A percentile compares a stretch with the other conserved stretches of the same genome.
phyloP scores from a whole-genome alignment of 2,888 invertebrate genomes.

The Pandemis cinnamomeana region DNA sequence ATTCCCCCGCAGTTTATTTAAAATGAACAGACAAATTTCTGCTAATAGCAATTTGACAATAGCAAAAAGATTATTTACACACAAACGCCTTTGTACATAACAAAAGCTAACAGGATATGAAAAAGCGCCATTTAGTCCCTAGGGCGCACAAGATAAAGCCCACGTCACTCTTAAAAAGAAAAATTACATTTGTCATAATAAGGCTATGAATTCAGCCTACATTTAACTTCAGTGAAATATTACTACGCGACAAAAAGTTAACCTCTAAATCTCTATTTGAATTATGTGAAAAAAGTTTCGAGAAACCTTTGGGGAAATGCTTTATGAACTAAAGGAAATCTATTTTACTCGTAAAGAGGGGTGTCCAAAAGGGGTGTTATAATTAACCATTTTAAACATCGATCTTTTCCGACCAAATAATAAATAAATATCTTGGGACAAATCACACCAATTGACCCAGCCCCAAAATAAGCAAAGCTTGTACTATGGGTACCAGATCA shows the following conservation, averaged over 20 bases:
- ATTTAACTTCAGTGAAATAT: conserved; percentile 33
- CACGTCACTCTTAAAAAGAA: conserved; percentile 19
- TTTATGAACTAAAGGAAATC: neutral
- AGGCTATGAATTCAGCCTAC: conserved; percentile 23
- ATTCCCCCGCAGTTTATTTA: too few relatives aligned
- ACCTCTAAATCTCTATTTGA: conserved; percentile 37
- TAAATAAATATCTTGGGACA: too few relatives aligned
- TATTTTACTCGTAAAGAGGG: neutral
- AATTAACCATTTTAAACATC: too few relatives aligned
- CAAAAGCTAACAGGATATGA: conserved; percentile 9
- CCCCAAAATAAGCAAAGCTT: too few relatives aligned
- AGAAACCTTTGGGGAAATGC: neutral
- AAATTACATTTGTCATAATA: conserved; percentile 40
- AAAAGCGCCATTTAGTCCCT: conserved; percentile 21
- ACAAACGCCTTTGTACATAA: neutral
- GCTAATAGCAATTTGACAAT: neutral
- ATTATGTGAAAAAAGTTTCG: conserved; percentile 20
- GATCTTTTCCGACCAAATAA: too few relatives aligned
- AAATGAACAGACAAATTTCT: neutral
- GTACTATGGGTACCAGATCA: too few relatives aligned
- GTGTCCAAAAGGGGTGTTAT: too few relatives aligned
- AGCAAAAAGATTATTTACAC: neutral
- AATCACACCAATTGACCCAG: too few relatives aligned
- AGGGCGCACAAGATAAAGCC: conserved; percentile 23
- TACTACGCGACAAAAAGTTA: conserved; percentile 29